Conservation (phyloP, 2,888 invertebrate genomes). For the Nasonovia ribisnigri region DNA sequence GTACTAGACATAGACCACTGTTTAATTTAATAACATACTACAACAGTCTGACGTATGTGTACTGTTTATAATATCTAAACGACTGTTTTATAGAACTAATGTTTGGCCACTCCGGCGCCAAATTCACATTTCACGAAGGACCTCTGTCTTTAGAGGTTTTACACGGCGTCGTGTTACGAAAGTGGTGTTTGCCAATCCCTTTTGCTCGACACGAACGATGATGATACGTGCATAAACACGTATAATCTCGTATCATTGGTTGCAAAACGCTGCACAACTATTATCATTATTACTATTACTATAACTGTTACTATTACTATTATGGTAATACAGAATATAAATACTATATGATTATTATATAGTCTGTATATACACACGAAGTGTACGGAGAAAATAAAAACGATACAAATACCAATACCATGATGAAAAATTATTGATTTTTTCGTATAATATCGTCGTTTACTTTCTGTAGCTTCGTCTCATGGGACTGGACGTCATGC, state of each 20-base stretch:
- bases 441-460: neutral
- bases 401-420: neutral
- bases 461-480: neutral
- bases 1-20: neutral
- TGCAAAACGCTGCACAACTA: neutral
- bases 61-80: neutral
- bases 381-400: neutral
- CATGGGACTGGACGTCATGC: neutral
- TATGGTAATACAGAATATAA: slow-evolving; percentile 11
- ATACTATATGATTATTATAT: neutral
- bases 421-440: neutral
- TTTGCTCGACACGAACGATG: neutral
- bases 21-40: neutral
- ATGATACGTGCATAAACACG: neutral
- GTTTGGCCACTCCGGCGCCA: neutral
- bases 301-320: neutral
- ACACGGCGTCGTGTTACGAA: neutral
- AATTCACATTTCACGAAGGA: slow-evolving; percentile 15
- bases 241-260: neutral
- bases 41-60: neutral
- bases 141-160: neutral
- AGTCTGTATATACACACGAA: neutral
- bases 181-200: no score
- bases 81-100: neutral
- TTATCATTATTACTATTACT: neutral